phyloP scores from a whole-genome alignment of 2,113 vertebrate genomes.

The Emydura subglobosa region DNA sequence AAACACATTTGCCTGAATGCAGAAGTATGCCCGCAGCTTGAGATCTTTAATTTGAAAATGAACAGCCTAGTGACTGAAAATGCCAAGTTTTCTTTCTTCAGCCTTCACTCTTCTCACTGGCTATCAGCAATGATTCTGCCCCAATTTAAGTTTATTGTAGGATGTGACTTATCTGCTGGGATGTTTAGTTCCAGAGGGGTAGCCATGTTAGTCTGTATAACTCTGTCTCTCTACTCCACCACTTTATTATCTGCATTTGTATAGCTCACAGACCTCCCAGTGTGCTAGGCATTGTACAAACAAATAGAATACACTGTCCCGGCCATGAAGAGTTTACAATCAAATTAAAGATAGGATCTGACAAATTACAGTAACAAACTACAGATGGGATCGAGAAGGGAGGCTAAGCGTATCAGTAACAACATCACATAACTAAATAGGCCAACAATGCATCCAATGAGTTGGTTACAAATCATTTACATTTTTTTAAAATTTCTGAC shows the following conservation, averaged over 20 bases:
- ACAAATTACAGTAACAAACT: not conserved
- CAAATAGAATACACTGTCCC: not conserved
- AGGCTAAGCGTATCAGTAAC: not conserved
- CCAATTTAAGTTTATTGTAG: not conserved
- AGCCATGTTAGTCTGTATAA: no score
- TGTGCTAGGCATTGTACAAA: not conserved
- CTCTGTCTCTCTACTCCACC: conserved; percentile 3
- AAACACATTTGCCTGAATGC: not conserved
- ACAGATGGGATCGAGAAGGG: not conserved
- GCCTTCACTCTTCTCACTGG: conserved; percentile 22
- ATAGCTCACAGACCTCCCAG: not conserved
- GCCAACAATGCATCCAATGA: not conserved
- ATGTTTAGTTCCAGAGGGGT: not conserved
- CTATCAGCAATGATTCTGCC: not conserved
- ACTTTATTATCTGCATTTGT: not conserved
- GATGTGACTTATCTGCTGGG: conserved; percentile 24
- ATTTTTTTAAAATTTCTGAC: not conserved
- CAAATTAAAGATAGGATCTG: not conserved
- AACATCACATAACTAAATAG: not conserved
- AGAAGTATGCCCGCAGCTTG: conserved; percentile 5
- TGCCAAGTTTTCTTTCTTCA: not conserved
- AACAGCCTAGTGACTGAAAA: not conserved
- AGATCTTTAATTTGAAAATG: conserved; percentile 1
- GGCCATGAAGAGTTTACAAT: not conserved
- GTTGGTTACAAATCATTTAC: not conserved